A percentile compares a stretch with the other conserved stretches of the same genome.
phyloP scores from a whole-genome alignment of 2,113 vertebrate species.

The rabbit (Oryctolagus cuniculus) region DNA sequence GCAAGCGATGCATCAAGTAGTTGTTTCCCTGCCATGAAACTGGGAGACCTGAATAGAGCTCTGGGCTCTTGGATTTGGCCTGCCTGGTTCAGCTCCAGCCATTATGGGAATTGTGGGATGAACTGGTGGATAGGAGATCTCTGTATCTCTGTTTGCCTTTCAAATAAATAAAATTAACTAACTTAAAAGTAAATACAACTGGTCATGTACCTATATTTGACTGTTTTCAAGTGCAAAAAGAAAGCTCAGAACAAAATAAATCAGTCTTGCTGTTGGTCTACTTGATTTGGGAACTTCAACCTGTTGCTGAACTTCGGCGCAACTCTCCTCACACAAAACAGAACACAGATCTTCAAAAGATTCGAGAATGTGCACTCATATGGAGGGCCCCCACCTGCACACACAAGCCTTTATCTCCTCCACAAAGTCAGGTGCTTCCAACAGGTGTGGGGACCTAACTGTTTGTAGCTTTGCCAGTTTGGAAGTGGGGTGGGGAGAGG shows the following conservation, averaged over 20 bases:
- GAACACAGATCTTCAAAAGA: background rate
- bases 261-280: background rate
- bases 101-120: too few relatives aligned
- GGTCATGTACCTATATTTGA: background rate
- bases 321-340: slow-evolving; percentile 41
- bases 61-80: too few relatives aligned
- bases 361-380: background rate
- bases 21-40: too few relatives aligned
- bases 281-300: slow-evolving; percentile 52
- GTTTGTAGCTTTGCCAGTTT: background rate
- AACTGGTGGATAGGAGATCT: too few relatives aligned
- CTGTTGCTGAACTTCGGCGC: background rate
- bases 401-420: background rate
- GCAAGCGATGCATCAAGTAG: too few relatives aligned
- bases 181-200: background rate
- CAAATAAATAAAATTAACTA: too few relatives aligned
- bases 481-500: background rate
- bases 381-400: background rate
- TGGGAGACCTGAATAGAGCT: too few relatives aligned
- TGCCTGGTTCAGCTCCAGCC: too few relatives aligned
- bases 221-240: slow-evolving; percentile 38
- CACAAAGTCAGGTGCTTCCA: background rate
- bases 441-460: background rate
- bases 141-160: too few relatives aligned
- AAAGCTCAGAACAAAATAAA: background rate